Base-by-base conservation (phyloP, 2,797 vertebrate species). In the Botia almorhae region DNA sequence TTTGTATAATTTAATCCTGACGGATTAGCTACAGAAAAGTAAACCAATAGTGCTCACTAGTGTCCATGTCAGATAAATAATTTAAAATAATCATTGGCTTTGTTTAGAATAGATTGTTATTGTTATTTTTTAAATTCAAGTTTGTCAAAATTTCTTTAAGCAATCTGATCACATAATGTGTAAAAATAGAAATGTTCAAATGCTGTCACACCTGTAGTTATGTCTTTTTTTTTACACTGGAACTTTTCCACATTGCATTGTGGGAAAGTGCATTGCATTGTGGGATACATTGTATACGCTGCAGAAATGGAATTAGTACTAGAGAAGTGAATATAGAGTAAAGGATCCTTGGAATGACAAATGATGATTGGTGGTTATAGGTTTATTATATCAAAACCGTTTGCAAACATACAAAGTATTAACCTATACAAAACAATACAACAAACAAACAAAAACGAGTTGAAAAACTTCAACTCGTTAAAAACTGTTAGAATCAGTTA, bases 21-120 rank as follows among this genome's bases (percentile, higher is more conserved):
- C 88, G 89, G 91, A 90, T 89, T 88, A 87, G 88, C 2, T 29
- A 83, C 92, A 93, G 93, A 0, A 2, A 82, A 82, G 39, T 85
- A 85, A 76, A 81, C 73, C 60, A 67, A 61, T 76, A 82, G 77
- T 75, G 76, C 76, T 81, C 60, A 69, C 77, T 58, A 68, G 71
- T 69, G 53, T 16, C 17, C 51, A 51, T 19, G 13, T 50, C 23
- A 53, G 26, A 26, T 50, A 56, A 68, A 21, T 80, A 55, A 0
- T 73, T 39, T 56, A 17, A 39, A 39, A 39, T 39, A 39, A 39
- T 39, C 39, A 39, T 39, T 2, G 39, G 39, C 39, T 39, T 39
- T 39, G 39, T 39, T 39, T 39, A 39, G 39, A 39, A 39, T 39
- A 39, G 39, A 39, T 39, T 39, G 7, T 39, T 39, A 39, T 39